Evolutionary conservation across 53 echinoderm and acorn worm species (phyloP), one percentile per base, ranked within the genome.

Genomic region (Patiria pectinifera): DNA sequence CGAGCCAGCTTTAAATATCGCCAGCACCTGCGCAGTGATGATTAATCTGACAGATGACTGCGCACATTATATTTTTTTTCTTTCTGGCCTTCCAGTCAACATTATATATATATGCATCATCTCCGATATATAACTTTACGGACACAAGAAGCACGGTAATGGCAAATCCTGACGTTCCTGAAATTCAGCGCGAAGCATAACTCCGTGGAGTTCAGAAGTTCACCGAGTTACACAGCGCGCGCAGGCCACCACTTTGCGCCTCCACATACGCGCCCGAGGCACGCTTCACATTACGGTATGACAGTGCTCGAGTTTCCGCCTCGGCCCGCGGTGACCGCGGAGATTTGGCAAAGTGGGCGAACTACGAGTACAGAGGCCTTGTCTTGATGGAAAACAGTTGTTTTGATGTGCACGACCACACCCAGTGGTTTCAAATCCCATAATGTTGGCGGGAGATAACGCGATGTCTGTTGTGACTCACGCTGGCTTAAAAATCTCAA

Each of bases 161-260:
- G 84, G 45, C 43, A 63, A 70, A 86, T 71, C 43, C 71, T n/a
- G 74, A 69, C 86, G 86, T 48, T 48, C 71, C 49, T 48, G 47
- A 72, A 71, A 89, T 22, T 15, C 80, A 49, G 69, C 43, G 14
- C 66, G 13, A 63, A 69, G 25, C 66, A 69, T 48, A 86, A 71
- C 43, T 80, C 62, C 22, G 26, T 15, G 90, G 89, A 81, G 90
- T 90, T 90, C 63, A 90, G 11, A 80, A 90, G 90, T 90, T 90
- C 90, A 78, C 80, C 69, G n/a, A 2, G 24, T 6, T 3, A 11
- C 80, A 22, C 45, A 83, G 69, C 44, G 79, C 59, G 69, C 44
- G 79, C 59, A 8, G 24, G 46, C 62, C 69, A 88, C 88, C 78
- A 77, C 78, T 77, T 78, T 25, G 43, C 43, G 80, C 62, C 63